Conservation (phyloP, 2,797 vertebrate genomes). For the Anguilla marmorata region DNA sequence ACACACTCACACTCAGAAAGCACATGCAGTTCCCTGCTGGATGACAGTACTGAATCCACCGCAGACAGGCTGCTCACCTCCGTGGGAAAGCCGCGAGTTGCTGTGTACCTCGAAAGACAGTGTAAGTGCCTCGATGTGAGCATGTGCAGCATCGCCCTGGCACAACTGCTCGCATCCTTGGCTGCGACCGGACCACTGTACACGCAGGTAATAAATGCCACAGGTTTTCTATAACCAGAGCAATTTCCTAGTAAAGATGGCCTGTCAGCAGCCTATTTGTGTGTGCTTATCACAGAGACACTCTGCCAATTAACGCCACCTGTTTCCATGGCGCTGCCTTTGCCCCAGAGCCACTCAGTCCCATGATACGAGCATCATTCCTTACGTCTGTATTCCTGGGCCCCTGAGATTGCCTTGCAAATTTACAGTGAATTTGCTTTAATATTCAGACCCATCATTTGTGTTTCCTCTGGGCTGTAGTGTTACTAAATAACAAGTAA, state of each 20-base stretch:
- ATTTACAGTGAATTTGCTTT: background rate
- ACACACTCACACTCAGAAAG: background rate
- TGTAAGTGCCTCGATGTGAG: background rate
- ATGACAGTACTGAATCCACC: background rate
- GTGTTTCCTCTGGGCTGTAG: background rate
- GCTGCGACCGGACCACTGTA: background rate
- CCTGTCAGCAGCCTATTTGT: constrained; percentile 22
- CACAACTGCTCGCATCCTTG: background rate
- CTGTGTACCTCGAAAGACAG: background rate
- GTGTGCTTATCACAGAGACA: constrained; percentile 30
- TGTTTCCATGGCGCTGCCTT: constrained; percentile 12
- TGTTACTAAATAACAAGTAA: background rate
- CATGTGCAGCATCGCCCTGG: background rate
- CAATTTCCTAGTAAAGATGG: constrained; percentile 24
- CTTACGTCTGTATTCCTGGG: no score
- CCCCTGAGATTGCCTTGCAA: background rate
- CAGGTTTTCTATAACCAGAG: background rate
- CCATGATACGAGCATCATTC: background rate
- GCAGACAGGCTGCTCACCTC: no score
- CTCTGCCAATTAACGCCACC: constrained; percentile 39
- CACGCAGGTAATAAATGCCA: background rate
- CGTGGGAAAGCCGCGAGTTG: background rate
- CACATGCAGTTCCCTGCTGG: background rate
- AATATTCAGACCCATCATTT: background rate
- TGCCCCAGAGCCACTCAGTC: background rate